Evolutionary conservation across 2,113 vertebrate genomes (phyloP).

Genomic region (Hirundichthys speculiger): DNA sequence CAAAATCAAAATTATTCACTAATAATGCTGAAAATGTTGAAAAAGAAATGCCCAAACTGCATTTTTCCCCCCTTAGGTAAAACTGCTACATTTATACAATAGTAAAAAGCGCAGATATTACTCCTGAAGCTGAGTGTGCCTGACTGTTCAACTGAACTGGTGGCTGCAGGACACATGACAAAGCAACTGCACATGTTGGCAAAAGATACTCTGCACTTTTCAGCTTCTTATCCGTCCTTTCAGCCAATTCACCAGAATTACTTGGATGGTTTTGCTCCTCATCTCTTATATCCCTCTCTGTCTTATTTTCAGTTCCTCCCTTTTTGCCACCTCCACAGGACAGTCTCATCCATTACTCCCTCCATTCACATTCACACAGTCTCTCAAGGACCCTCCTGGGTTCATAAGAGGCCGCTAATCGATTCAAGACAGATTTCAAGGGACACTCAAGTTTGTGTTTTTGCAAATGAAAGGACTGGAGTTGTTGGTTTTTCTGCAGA

Average conservation of each 20-base stretch:
- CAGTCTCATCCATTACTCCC: slow-evolving; percentile 34
- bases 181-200: no score
- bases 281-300: not conserved
- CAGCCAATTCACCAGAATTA: not conserved
- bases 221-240: not conserved
- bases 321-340: slow-evolving; percentile 19
- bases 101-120: no score
- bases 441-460: slow-evolving; percentile 42
- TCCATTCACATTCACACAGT: slow-evolving; percentile 25
- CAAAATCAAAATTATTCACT: no score
- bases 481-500: not conserved
- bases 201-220: no score
- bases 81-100: no score
- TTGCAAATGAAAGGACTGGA: slow-evolving; percentile 7
- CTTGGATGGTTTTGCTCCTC: not conserved
- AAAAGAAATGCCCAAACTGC: no score
- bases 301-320: not conserved
- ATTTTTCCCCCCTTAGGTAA: no score
- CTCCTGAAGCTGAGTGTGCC: no score
- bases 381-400: slow-evolving; percentile 46
- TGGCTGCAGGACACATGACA: no score
- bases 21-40: no score
- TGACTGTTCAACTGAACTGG: no score
- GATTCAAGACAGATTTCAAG: slow-evolving; percentile 42
- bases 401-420: slow-evolving; percentile 53